Evolutionary conservation across 2,797 vertebrate species (phyloP).

Genomic region (Setipinna tenuifilis): DNA sequence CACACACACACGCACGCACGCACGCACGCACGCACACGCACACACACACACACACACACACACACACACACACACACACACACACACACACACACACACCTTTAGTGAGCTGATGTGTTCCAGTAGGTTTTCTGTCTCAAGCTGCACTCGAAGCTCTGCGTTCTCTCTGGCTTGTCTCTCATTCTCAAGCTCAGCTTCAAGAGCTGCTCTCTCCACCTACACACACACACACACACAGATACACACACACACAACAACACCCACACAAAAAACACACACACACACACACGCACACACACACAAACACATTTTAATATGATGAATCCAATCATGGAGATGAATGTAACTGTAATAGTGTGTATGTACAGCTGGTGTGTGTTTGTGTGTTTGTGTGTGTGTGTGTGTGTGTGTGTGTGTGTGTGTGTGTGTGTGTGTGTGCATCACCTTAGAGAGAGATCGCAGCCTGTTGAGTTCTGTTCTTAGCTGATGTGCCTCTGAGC

Average conservation of each 20-base stretch:
- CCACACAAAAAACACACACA: not conserved
- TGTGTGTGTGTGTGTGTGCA: constrained; percentile 15
- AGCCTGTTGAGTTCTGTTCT: constrained; percentile 76
- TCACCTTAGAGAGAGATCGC: constrained; percentile 72
- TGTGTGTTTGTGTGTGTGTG: not conserved
- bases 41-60: constrained; percentile 3
- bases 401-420: not conserved
- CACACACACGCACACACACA: too few relatives aligned
- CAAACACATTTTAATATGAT: not conserved
- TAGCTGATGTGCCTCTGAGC: constrained; percentile 69
- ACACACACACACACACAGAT: constrained; percentile 9
- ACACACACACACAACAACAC: not conserved
- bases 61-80: not conserved
- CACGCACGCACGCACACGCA: not conserved
- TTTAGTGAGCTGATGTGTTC: constrained; percentile 74
- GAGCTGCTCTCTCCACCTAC: constrained; percentile 77
- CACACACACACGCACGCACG: not conserved
- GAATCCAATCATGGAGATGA: not conserved
- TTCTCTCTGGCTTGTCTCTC: constrained; percentile 76
- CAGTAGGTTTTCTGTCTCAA: constrained; percentile 71
- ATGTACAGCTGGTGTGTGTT: too few relatives aligned
- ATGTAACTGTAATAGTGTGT: too few relatives aligned
- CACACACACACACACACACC: constrained; percentile 62
- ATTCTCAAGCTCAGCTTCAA: constrained; percentile 78
- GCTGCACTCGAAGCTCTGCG: constrained; percentile 69